Evolutionary conservation across 2,797 vertebrate genomes (phyloP).

Genomic region (Acanthis flammea): DNA sequence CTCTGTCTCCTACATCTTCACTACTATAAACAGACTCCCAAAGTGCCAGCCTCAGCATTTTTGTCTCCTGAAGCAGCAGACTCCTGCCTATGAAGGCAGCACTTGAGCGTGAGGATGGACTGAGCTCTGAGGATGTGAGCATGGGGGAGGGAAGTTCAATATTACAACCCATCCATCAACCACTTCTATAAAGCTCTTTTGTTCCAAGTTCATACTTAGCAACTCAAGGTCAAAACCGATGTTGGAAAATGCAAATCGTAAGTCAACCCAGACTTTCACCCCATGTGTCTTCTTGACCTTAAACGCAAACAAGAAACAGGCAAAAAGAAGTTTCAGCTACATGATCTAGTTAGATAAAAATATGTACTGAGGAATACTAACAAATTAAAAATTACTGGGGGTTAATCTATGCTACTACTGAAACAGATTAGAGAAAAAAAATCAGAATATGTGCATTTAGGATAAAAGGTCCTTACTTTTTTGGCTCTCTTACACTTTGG

Average conservation of each 20-base stretch:
- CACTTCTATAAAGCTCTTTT: slow-evolving; percentile 37
- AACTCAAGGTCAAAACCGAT: slow-evolving; percentile 35
- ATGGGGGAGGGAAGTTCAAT: slow-evolving; percentile 4
- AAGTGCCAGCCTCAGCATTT: not conserved
- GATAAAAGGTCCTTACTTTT: not conserved
- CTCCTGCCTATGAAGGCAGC: not conserved
- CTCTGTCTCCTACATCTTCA: not conserved
- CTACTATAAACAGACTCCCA: not conserved
- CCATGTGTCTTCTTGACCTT: not conserved
- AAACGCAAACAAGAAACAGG: not conserved
- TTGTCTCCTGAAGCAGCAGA: not conserved
- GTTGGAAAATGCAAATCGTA: slow-evolving; percentile 7
- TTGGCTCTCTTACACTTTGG: not conserved
- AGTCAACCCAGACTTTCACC: not conserved
- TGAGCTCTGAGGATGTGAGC: not conserved
- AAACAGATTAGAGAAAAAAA: not conserved
- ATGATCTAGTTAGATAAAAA: not conserved
- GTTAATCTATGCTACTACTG: not conserved
- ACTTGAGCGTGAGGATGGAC: not conserved
- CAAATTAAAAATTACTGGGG: not conserved
- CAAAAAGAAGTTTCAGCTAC: not conserved
- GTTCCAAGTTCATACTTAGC: slow-evolving; percentile 26
- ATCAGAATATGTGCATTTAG: not conserved
- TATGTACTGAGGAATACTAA: not conserved
- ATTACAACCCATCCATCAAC: slow-evolving; percentile 51